Percentiles rank a stretch among this genome's conserved stretches.
Conservation (phyloP, 1,140 invertebrate species). For the Lineus longissimus region DNA sequence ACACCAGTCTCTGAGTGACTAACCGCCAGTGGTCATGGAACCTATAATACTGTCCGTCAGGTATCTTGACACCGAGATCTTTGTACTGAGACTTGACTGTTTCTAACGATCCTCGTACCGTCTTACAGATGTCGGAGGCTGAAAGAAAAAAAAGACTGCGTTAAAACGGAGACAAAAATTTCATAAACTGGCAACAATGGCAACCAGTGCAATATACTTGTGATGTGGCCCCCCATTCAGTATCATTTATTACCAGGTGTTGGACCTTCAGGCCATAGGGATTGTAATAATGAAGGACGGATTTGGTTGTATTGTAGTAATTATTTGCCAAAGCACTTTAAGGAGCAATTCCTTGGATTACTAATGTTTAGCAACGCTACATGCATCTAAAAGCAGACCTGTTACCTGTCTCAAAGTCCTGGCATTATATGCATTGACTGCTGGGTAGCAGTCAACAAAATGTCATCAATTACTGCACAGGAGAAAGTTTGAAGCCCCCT, state of each 20-base stretch:
- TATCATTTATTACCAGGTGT: background rate
- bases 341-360: no score
- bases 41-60: conserved; percentile 67
- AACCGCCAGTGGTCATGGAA: conserved; percentile 83
- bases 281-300: background rate
- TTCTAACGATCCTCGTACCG: conserved; percentile 60
- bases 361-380: no score
- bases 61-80: conserved; percentile 61
- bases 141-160: conserved; percentile 41
- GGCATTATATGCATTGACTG: no score
- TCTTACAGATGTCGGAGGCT: conserved; percentile 59
- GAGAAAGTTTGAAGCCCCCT: no score
- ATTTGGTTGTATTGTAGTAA: no score
- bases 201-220: background rate
- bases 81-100: conserved; percentile 60
- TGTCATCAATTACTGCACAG: no score
- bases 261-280: background rate
- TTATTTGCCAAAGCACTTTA: no score
- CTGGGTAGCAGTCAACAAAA: no score
- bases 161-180: background rate
- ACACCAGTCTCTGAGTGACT: conserved; percentile 75
- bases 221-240: no score
- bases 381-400: no score
- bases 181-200: background rate
- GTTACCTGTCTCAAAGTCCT: no score